Evolutionary conservation across 2,888 invertebrate genomes (phyloP).

Genomic region (Lithodes maja): DNA sequence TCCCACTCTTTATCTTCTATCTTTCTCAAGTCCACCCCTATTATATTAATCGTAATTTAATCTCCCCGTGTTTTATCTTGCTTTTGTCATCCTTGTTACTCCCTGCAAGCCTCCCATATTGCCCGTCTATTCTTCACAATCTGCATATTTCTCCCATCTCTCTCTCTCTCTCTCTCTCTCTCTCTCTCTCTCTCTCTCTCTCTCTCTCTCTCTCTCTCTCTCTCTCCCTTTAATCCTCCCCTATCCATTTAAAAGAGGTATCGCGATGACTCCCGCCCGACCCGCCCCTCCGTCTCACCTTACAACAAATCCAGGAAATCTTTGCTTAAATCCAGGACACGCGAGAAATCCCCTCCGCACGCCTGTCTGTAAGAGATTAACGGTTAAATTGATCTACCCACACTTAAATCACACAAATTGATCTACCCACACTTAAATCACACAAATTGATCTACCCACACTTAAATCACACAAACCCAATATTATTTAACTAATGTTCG

Average conservation of each 20-base stretch:
- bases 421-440: neutral
- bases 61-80: neutral
- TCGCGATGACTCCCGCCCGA: neutral
- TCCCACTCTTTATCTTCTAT: neutral
- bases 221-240: neutral
- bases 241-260: neutral
- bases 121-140: neutral
- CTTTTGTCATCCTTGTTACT: neutral
- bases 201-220: neutral
- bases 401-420: too few species aligned
- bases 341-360: slow-evolving; percentile 1
- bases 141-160: neutral
- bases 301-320: slow-evolving; percentile 6
- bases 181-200: neutral
- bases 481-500: neutral
- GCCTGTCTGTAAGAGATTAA: neutral
- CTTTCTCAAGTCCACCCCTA: neutral
- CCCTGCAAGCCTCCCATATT: neutral
- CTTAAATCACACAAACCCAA: neutral
- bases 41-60: neutral
- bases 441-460: neutral
- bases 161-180: neutral
- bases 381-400: neutral
- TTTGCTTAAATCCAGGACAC: slow-evolving; percentile 9
- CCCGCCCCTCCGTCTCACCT: slow-evolving; percentile 9